Base-by-base conservation (phyloP, 2,888 invertebrate species). In the Drosophila histrio region DNA sequence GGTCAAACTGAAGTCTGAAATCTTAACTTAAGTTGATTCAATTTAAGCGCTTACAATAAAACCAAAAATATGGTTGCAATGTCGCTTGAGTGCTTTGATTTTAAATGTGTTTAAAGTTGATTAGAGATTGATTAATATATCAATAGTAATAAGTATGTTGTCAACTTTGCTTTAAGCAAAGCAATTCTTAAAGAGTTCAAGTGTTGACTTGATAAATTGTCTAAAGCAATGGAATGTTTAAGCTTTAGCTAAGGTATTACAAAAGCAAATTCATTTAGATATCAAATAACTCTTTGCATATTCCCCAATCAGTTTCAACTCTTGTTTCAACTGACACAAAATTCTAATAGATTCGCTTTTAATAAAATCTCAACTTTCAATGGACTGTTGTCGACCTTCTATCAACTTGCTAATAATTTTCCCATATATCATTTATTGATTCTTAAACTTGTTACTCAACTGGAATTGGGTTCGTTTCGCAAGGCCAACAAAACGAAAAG, bases 371-470 rank as follows among this genome's bases (percentile, higher is more conserved):
- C 19, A 26, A 21, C 7, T 52, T 46, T 19, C 28, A 44, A n/a
- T 44, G 44, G n/a, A 5, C 9, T 15, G 24, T 22, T 15, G 24
- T 22, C 13, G 43, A 43, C 43, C 17, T n/a, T 30, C 21, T 26
- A 57, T 5, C 26, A 15, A 43, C 26, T 43, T 26, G 15, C 24
- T 17, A 26, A 44, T 17, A 26, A 44, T 17, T 17, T 44, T 6
- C 6, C 26, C 7, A 26, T 26, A 9, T 24, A 26, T 44, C 46
- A 53, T 58, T 61, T 72, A 72, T 72, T 62, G 72, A 67, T 67
- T 36, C 39, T 21, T 9, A 2, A 30, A 36, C 39, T 28, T 32
- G n/a, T 15, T 30, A 39, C 41, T 19, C 13, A 60, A 36, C 4
- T 15, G 15, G 15, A 11, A 44, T 28, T 30, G 15, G 17, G 39